Conservation (phyloP, 2,797 vertebrate genomes). For the Salmo trutta region DNA sequence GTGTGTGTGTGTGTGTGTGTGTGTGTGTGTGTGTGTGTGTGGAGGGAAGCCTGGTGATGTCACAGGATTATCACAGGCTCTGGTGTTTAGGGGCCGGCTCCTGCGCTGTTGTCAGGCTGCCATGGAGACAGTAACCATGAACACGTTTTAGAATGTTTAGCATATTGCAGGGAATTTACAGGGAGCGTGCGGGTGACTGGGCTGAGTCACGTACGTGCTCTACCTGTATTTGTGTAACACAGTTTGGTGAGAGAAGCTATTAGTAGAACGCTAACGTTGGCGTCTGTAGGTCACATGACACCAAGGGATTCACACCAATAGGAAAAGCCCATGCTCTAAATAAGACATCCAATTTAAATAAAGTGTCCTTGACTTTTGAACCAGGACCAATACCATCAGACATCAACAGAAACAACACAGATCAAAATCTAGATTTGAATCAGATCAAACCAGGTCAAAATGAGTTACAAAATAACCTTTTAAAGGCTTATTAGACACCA, state of each 20-base stretch:
- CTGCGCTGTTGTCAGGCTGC: conserved; percentile 88
- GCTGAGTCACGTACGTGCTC: conserved; percentile 44
- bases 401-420: no score
- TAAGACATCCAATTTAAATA: no score
- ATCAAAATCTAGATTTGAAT: no score
- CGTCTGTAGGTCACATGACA: no score
- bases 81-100: conserved; percentile 81
- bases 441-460: no score
- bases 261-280: not conserved
- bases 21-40: conserved; percentile 2
- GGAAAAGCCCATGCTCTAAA: no score
- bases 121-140: conserved; percentile 94
- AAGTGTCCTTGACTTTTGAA: no score
- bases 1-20: conserved; percentile 2
- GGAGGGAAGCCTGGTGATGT: conserved; percentile 49
- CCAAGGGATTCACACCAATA: no score
- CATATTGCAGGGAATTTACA: conserved; percentile 40
- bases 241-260: not conserved
- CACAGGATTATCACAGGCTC: conserved; percentile 84
- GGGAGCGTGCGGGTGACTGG: conserved; percentile 60
- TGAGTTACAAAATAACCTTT: no score
- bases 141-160: conserved; percentile 87
- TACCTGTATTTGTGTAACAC: not conserved
- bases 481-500: no score
- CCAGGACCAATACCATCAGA: no score